These are phyloP conservation scores for Telmatherina bonti DNA, from an alignment of 2,797 vertebrate species.

Conservation along the genomic window DNA sequence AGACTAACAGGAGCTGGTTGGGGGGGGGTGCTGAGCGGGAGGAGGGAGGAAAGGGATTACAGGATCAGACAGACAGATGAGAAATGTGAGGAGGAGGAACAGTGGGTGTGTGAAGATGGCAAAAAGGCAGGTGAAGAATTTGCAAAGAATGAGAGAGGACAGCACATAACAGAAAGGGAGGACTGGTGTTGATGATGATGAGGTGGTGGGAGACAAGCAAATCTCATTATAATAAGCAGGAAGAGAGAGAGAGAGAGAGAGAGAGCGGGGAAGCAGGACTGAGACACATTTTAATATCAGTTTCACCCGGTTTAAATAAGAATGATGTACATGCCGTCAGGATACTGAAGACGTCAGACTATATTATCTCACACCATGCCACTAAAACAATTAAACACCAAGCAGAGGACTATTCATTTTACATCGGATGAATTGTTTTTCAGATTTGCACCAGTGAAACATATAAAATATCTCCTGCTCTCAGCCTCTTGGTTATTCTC, in stretches of 20 bases:
- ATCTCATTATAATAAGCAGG: slow-evolving; percentile 21
- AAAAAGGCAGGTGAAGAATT: slow-evolving; percentile 42
- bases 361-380: slow-evolving; percentile 7
- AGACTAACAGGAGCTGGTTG: slow-evolving; percentile 22
- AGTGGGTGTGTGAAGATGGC: slow-evolving; percentile 32
- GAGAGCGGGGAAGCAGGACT: slow-evolving; percentile 8
- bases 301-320: slow-evolving; percentile 24
- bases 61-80: slow-evolving; percentile 54
- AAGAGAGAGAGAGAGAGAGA: slow-evolving; percentile 26
- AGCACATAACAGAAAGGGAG: slow-evolving; percentile 27
- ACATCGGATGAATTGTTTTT: not conserved
- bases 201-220: slow-evolving; percentile 27
- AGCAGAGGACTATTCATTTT: not conserved
- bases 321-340: slow-evolving; percentile 15
- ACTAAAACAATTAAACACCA: not conserved
- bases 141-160: slow-evolving; percentile 34
- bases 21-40: slow-evolving; percentile 21
- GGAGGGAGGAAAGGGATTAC: slow-evolving; percentile 49
- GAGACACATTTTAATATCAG: slow-evolving; percentile 39
- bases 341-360: not conserved
- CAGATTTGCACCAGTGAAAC: not conserved
- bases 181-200: slow-evolving; percentile 23
- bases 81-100: slow-evolving; percentile 39
- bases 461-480: not conserved
- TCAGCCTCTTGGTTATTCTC: not conserved